Evolutionary conservation across 1,140 invertebrate species (phyloP), one percentile per base, ranked within the genome.

Genomic region (Zaprionus vittiger): DNA sequence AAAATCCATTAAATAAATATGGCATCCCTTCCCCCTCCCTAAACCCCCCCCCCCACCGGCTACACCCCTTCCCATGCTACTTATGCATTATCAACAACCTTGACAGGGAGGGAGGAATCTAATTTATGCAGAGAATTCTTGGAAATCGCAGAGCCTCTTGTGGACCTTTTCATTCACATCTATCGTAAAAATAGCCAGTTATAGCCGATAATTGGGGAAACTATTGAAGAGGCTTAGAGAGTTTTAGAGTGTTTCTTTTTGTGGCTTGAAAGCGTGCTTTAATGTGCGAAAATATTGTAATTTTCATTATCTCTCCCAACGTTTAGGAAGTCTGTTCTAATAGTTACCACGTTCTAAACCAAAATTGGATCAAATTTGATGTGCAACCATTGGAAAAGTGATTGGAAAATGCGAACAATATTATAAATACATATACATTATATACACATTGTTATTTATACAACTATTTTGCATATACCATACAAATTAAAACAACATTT

Each of bases 1-100:
- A 49, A 49, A 49, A 49, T 20, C 47, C 47, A 49, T 49, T 49
- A 15, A 49, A 22, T 49, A 49, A 49, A 49, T 49, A 49, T 49
- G 17, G 47, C 47, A 49, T n/a, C 41, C n/a, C 15, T 17, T 0
- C 7, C 1, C 2, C 0, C 37, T 7, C 5, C n/a, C 5, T 6
- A n/a, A n/a, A n/a, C n/a, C n/a, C 2, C 5, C 14, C 38, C 38
- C 38, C 4, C 38, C 15, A 20, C 1, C 20, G 1, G 20, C 20
- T 20, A 20, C 20, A 20, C 38, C 38, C 41, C 41, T n/a, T 9
- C 11, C 1, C 2, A 2, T n/a, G 9, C 11, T 17, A 22, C 20
- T 9, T 22, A 49, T 22, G 7, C 20, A 49, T 49, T 49, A 20
- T 49, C 47, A 20, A 49, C 20, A 49, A 49, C 47, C 17, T 49